Evolutionary conservation across 2,888 invertebrate genomes (phyloP).

Genomic region (Dryocosmus kuriphilus): DNA sequence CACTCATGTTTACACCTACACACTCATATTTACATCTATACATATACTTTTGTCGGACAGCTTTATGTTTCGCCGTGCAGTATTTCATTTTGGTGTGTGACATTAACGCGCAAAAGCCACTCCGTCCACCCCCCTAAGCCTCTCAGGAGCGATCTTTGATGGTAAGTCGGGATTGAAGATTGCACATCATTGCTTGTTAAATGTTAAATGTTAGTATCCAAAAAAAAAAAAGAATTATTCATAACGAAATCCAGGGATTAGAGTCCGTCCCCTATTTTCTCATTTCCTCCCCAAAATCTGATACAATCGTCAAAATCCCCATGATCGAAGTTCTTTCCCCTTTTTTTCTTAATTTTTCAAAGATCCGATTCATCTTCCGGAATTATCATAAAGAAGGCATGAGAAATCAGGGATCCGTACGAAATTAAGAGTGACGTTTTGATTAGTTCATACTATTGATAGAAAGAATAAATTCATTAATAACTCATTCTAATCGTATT

Average conservation of each 20-base stretch:
- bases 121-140: neutral
- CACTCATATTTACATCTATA: neutral
- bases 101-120: neutral
- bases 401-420: no score
- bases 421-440: no score
- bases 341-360: neutral
- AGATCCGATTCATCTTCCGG: neutral
- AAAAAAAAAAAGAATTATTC: neutral
- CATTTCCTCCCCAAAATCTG: neutral
- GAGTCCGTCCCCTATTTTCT: neutral
- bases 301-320: neutral
- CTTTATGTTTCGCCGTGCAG: neutral
- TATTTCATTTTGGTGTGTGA: conserved; percentile 7
- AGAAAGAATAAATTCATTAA: no score
- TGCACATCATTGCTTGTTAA: neutral
- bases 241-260: neutral
- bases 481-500: no score
- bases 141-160: neutral
- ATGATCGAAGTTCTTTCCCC: neutral
- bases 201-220: neutral
- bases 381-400: neutral
- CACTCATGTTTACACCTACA: neutral
- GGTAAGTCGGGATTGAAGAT: neutral
- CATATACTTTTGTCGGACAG: neutral
- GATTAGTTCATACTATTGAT: no score